Conservation (phyloP, 92 coral and sea anemone species). For the Siderastrea radians region DNA sequence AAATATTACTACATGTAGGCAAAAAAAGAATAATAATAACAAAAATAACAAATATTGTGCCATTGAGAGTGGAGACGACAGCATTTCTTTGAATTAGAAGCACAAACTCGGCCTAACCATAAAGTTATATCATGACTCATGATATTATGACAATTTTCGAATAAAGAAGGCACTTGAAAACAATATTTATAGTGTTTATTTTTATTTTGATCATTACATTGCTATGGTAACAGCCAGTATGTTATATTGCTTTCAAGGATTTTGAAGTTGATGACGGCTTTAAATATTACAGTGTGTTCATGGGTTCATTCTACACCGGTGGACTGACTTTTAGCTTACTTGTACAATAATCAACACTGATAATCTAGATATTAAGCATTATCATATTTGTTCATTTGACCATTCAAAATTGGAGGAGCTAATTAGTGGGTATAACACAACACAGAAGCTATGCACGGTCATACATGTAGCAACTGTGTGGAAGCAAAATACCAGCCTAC, state of each 20-base stretch:
- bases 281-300: background rate
- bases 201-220: background rate
- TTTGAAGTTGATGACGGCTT: background rate
- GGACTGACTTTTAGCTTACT: no score
- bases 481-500: no score
- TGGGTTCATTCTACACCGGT: background rate
- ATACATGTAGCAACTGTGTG: no score
- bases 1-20: no score
- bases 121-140: background rate
- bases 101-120: background rate
- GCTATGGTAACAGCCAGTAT: conserved; percentile 4
- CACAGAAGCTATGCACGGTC: no score
- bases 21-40: no score
- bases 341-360: no score
- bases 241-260: background rate
- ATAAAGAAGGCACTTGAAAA: background rate
- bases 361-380: no score
- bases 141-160: background rate
- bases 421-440: no score
- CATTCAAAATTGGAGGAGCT: no score
- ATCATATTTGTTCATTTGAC: no score
- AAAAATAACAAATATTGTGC: background rate
- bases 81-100: background rate
- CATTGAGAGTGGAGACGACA: background rate
- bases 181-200: conserved; percentile 6